Conservation (phyloP, 2,113 vertebrate species). For the Gavialis gangeticus region DNA sequence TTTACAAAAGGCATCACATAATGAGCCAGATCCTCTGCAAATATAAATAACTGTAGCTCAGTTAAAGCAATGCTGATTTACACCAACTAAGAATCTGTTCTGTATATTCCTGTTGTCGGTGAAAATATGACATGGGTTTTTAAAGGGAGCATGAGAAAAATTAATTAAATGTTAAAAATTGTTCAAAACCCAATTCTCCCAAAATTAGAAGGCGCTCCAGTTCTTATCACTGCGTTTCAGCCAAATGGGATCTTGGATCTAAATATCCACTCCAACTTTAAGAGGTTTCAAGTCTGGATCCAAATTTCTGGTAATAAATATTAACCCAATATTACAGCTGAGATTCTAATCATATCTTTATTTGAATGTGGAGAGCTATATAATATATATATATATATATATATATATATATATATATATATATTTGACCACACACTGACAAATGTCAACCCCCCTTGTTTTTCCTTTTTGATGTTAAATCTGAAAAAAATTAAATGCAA, state of each 20-base stretch:
- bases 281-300: not conserved
- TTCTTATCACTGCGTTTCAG: not conserved
- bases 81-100: not conserved
- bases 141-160: not conserved
- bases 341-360: not conserved
- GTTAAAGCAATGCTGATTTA: not conserved
- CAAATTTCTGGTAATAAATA: not conserved
- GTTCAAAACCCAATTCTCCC: fast-evolving
- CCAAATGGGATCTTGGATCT: not conserved
- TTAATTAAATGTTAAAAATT: not conserved
- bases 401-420: fast-evolving
- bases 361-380: not conserved
- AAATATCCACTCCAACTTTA: not conserved
- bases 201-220: not conserved
- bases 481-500: not conserved
- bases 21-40: not conserved
- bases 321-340: not conserved
- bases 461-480: not conserved
- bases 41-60: fast-evolving
- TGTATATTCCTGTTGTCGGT: not conserved
- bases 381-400: not conserved
- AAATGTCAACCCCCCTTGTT: fast-evolving
- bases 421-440: not conserved
- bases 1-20: not conserved
- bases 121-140: not conserved